These are phyloP conservation scores for Frankliniella fusca DNA, from an alignment of 2,888 invertebrate genomes.

Conservation along the genomic window DNA sequence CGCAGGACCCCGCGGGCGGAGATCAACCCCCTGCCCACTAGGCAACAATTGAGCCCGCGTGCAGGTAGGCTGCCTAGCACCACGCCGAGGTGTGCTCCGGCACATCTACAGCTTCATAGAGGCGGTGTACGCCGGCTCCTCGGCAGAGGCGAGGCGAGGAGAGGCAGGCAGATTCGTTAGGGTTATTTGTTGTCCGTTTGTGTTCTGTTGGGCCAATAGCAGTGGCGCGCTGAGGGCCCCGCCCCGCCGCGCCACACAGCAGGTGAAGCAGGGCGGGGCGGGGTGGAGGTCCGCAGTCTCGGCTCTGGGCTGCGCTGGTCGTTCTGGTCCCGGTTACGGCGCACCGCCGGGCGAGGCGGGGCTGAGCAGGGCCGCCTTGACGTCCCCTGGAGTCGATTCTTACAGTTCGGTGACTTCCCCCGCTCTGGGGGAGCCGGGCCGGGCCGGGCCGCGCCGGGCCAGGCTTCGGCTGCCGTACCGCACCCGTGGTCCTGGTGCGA, in stretches of 20 bases:
- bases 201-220: neutral
- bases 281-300: neutral
- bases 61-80: too few species aligned
- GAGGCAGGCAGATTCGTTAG: too few species aligned
- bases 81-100: too few species aligned
- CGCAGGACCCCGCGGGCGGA: too few species aligned
- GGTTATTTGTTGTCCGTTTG: too few species aligned
- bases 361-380: neutral
- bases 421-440: neutral
- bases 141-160: too few species aligned
- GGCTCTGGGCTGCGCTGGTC: too few species aligned
- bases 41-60: too few species aligned
- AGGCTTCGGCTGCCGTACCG: neutral
- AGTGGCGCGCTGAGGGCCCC: neutral
- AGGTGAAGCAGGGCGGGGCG: neutral
- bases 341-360: neutral
- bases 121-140: too few species aligned
- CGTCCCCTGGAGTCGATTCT: slow-evolving; percentile 18
- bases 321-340: neutral
- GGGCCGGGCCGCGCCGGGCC: neutral
- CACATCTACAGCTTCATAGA: too few species aligned
- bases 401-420: slow-evolving; percentile 22
- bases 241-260: neutral
- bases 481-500: too few species aligned
- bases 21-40: too few species aligned